Evolutionary conservation across 2,888 invertebrate species (phyloP).

Genomic region (Emmelina monodactyla): DNA sequence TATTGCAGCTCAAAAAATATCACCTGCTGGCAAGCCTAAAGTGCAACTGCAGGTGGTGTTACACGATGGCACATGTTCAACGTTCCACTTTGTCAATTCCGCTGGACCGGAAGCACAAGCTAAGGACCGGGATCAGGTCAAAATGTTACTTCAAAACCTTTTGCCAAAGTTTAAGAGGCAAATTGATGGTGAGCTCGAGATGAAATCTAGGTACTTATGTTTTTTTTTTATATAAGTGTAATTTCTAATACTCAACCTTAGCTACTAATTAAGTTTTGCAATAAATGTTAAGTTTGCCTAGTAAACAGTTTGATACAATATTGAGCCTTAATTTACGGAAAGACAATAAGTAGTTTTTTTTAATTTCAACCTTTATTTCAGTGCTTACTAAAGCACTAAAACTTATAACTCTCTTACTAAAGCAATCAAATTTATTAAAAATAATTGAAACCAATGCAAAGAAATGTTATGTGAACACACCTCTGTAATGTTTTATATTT

Average conservation of each 20-base stretch:
- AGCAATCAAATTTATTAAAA: too few relatives aligned
- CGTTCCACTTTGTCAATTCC: constrained; percentile 96
- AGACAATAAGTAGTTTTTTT: too few relatives aligned
- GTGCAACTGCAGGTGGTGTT: constrained; percentile 97
- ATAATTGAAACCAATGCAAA: too few relatives aligned
- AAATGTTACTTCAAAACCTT: constrained; percentile 87
- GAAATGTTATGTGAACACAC: too few relatives aligned
- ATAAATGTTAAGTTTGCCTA: too few relatives aligned
- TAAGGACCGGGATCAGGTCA: constrained; percentile 91
- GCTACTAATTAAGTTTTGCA: too few relatives aligned
- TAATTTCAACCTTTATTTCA: constrained; percentile 3
- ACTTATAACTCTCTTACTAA: too few relatives aligned
- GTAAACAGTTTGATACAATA: too few relatives aligned
- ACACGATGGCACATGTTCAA: constrained; percentile 92
- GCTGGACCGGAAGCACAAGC: constrained; percentile 83
- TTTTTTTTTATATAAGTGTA: constrained; percentile 9
- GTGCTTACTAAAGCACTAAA: too few relatives aligned
- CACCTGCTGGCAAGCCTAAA: constrained; percentile 96
- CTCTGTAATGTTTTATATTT: too few relatives aligned
- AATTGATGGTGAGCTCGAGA: constrained; percentile 88
- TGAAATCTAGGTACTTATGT: constrained; percentile 76
- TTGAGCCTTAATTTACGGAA: too few relatives aligned
- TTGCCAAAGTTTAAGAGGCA: constrained; percentile 94
- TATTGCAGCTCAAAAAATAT: constrained; percentile 90
- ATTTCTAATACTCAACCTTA: too few relatives aligned